phyloP scores from a whole-genome alignment of 2,797 vertebrate species.

The Pitangus sulphuratus region DNA sequence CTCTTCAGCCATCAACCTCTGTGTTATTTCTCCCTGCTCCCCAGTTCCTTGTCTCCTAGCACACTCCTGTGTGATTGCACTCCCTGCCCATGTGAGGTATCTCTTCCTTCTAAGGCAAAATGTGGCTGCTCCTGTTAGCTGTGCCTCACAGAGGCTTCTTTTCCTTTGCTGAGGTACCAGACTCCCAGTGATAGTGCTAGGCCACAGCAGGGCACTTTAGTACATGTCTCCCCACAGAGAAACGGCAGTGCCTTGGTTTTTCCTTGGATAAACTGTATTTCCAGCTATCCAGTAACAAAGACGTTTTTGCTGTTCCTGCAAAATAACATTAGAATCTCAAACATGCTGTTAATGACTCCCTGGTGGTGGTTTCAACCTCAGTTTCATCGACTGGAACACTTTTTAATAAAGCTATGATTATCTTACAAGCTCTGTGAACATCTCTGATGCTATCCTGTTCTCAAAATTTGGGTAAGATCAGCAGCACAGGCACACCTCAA shows the following conservation, averaged over 20 bases:
- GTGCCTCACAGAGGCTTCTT: not conserved
- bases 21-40: not conserved
- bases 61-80: not conserved
- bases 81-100: not conserved
- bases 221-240: not conserved
- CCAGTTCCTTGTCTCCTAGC: not conserved
- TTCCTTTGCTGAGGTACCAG: not conserved
- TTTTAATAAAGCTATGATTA: not conserved
- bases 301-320: not conserved
- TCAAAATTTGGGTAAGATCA: not conserved
- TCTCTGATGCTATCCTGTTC: not conserved
- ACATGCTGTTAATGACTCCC: not conserved
- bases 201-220: not conserved
- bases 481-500: not conserved
- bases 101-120: not conserved
- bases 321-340: not conserved
- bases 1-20: not conserved
- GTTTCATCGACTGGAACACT: not conserved
- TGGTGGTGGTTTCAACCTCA: not conserved
- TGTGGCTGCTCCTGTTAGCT: not conserved
- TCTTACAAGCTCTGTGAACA: not conserved
- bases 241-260: not conserved
- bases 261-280: not conserved
- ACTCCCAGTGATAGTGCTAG: rapidly evolving
- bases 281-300: not conserved